Percentiles rank a stretch among this genome's conserved stretches.
phyloP scores from a whole-genome alignment of 2,888 invertebrate species.

The Ligdia adustata region DNA sequence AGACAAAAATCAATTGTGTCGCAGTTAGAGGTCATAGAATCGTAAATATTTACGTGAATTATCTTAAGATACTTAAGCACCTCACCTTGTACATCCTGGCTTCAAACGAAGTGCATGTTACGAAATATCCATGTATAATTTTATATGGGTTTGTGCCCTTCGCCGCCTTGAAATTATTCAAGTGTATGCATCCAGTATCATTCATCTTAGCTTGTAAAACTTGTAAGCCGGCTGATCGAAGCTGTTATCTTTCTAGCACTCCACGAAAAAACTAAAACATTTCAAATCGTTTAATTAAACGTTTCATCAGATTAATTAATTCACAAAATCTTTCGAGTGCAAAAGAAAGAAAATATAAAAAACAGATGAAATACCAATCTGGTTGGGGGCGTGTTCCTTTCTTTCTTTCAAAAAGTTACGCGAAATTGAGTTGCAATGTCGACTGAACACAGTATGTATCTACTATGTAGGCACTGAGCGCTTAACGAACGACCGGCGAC shows the following conservation, averaged over 20 bases:
- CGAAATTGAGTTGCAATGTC: slow-evolving; percentile 35
- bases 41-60: slow-evolving; percentile 11
- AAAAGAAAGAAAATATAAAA: slow-evolving; percentile 36
- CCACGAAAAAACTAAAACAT: slow-evolving; percentile 10
- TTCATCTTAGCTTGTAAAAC: slow-evolving; percentile 76
- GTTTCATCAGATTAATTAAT: too few relatives aligned
- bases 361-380: slow-evolving; percentile 34
- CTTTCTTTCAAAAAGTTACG: slow-evolving; percentile 38
- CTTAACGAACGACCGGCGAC: too few relatives aligned
- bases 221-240: slow-evolving; percentile 44
- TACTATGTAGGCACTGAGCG: too few relatives aligned
- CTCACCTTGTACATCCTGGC: slow-evolving; percentile 92
- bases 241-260: slow-evolving; percentile 4
- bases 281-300: too few relatives aligned
- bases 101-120: slow-evolving; percentile 91
- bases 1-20: slow-evolving; percentile 37
- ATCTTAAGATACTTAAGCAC: slow-evolving; percentile 1
- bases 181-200: slow-evolving; percentile 90
- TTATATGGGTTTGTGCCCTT: slow-evolving; percentile 89
- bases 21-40: slow-evolving; percentile 38
- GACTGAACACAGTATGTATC: too few relatives aligned
- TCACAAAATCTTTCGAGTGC: slow-evolving; percentile 23
- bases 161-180: slow-evolving; percentile 90
- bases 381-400: slow-evolving; percentile 45
- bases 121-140: slow-evolving; percentile 94